phyloP scores from a whole-genome alignment of 2,888 invertebrate species.

The Ommatoiulus sabulosus region DNA sequence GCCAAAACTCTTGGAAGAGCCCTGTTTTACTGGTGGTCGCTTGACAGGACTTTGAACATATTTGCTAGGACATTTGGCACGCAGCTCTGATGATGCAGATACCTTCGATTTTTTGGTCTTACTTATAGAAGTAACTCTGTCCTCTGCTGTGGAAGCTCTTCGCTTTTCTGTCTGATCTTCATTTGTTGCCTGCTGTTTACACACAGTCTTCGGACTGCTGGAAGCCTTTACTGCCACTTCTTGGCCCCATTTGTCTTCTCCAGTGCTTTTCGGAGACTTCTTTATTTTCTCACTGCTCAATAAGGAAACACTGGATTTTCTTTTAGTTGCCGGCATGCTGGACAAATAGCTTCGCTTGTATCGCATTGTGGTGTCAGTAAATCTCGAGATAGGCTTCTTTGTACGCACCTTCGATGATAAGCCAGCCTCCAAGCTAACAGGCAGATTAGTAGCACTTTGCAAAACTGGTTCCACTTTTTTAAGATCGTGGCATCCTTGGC shows the following conservation, averaged over 20 bases:
- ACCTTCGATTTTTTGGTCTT: background rate
- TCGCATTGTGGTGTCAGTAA: constrained; percentile 8
- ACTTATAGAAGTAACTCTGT: background rate
- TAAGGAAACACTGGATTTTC: background rate
- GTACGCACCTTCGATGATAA: background rate
- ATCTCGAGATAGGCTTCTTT: constrained; percentile 7
- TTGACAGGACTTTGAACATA: background rate
- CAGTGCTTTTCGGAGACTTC: background rate
- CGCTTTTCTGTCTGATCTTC: background rate
- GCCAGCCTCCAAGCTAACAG: background rate
- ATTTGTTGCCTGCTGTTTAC: background rate
- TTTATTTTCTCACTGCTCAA: background rate
- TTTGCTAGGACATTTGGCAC: background rate
- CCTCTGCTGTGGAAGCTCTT: background rate
- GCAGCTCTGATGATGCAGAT: background rate
- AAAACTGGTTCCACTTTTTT: background rate
- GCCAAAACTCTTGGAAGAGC: constrained; percentile 53
- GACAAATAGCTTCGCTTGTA: constrained; percentile 32
- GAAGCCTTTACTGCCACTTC: background rate
- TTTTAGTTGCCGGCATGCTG: constrained; percentile 12
- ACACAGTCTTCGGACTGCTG: background rate
- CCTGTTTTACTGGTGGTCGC: background rate
- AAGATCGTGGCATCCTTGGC: background rate
- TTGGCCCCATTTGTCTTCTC: background rate
- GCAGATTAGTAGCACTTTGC: background rate